Evolutionary conservation across 1,140 invertebrate species (phyloP), one percentile per base, ranked within the genome.

Genomic region (Meteorus sp.): DNA sequence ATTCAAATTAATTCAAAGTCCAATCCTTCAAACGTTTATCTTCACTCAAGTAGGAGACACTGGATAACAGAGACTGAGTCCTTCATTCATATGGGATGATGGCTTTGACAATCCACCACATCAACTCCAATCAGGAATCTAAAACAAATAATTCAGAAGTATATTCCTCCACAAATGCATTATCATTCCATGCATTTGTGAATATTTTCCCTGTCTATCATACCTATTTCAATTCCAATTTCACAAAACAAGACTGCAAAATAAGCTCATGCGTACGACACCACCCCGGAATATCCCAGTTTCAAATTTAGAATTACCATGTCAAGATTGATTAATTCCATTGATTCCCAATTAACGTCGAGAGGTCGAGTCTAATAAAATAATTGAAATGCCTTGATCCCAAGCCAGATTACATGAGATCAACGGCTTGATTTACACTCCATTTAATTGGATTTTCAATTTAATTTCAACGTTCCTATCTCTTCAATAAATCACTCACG

Each of bases 301-400:
- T 60, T 25, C 31, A 33, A 56, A 56, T 56, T 52, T 61, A 56
- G 48, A 31, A 55, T 55, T 41, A 13, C 2, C 44, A 44, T 25
- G 35, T 52, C 25, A 15, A 41, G 27, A 54, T 47, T 52, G 48
- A 56, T 45, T 47, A 48, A 50, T 60, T 60, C 17, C 56, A 59
- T 59, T 52, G 56, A 59, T 59, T 59, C 56, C 48, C 56, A 59
- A 59, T 59, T 59, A 59, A 59, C 35, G 5, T n/a, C 9, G 17
- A 23, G 25, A 33, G 23, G 39, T 33, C 13, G 27, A 27, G 37
- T 33, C 11, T 31, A 25, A 52, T 52, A 59, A 52, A 59, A 59
- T 52, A 53, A 59, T 59, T 59, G 48, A 59, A 59, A 59, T 59
- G 27, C 48, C 56, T 59, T 59, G 56, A 59, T 39, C 17, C 13